phyloP scores from a whole-genome alignment of 2,888 invertebrate genomes.

The Chorisops tibialis region DNA sequence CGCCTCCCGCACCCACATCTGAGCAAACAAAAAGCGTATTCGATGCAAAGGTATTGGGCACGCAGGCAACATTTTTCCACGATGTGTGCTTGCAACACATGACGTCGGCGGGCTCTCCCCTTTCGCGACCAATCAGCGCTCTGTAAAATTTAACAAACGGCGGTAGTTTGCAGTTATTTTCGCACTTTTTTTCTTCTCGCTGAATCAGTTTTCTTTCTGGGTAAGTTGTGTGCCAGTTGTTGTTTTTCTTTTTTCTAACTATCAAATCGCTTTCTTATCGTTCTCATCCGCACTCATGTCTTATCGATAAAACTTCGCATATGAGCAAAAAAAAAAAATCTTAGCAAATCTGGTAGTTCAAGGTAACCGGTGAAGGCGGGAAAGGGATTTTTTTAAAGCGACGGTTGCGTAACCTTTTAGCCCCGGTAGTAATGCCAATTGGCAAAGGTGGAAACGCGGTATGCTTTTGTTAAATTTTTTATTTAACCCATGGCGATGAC shows the following conservation, averaged over 20 bases:
- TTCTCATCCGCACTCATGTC: too few relatives aligned
- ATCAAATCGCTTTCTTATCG: too few relatives aligned
- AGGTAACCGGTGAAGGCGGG: too few relatives aligned
- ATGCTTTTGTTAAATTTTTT: too few relatives aligned
- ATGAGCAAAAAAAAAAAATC: not conserved
- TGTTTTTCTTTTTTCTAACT: too few relatives aligned
- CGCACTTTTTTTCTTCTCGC: not conserved
- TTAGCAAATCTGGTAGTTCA: slow-evolving; percentile 17
- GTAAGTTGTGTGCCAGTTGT: too few relatives aligned
- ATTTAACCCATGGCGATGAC: too few relatives aligned
- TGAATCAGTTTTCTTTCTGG: too few relatives aligned
- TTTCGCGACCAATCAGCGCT: not conserved
- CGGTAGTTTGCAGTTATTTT: too few relatives aligned
- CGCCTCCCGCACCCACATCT: not conserved
- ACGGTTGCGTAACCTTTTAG: not conserved
- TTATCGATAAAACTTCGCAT: not conserved
- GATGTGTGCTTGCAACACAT: not conserved
- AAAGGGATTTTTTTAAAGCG: too few relatives aligned
- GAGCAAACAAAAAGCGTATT: too few relatives aligned
- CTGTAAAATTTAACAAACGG: not conserved
- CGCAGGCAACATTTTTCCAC: slow-evolving; percentile 10
- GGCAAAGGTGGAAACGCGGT: too few relatives aligned
- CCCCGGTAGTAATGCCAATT: not conserved
- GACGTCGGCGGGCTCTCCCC: slow-evolving; percentile 12
- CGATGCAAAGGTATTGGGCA: not conserved